Percentiles rank a stretch among this genome's conserved stretches.
Conservation (phyloP, 2,113 vertebrate species). For the Tor tambroides region DNA sequence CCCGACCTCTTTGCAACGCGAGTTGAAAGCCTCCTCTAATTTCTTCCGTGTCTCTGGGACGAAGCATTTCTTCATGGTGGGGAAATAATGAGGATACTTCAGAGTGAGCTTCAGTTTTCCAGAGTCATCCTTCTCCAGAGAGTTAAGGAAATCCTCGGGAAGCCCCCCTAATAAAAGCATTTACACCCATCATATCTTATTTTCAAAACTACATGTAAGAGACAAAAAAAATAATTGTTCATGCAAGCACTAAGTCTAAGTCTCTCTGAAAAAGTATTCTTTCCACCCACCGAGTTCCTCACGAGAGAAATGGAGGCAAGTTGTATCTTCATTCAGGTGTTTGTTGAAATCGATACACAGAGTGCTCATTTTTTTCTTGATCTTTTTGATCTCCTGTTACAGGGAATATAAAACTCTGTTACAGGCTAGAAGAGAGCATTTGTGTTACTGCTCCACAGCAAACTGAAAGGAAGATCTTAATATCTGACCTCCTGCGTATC, state of each 20-base stretch:
- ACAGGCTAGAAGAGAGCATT: neutral
- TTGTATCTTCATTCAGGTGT: constrained; percentile 94
- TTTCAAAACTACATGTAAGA: neutral
- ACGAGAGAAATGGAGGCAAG: constrained; percentile 81
- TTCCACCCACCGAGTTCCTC: constrained; percentile 86
- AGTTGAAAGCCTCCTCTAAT: constrained; percentile 94
- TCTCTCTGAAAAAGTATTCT: neutral
- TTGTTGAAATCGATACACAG: constrained; percentile 97
- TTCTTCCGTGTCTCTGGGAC: constrained; percentile 87
- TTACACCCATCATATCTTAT: neutral
- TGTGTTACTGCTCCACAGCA: neutral
- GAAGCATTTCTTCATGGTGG: constrained; percentile 88
- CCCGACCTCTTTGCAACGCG: constrained; percentile 91
- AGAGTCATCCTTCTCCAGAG: constrained; percentile 85
- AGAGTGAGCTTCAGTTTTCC: constrained; percentile 90
- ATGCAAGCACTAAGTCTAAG: neutral
- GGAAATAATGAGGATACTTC: constrained; percentile 97
- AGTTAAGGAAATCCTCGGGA: constrained; percentile 91
- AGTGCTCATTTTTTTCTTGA: constrained; percentile 92
- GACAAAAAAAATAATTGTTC: neutral
- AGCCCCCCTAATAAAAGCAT: constrained; percentile 84
- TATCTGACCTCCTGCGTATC: constrained; percentile 85
- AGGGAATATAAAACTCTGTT: constrained; percentile 7
- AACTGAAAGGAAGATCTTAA: neutral
- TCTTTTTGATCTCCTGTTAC: constrained; percentile 89